A percentile compares a stretch with the other conserved stretches of the same genome.
Evolutionary conservation across 2,113 vertebrate genomes (phyloP).

Genomic region (Struthidea cinerea): DNA sequence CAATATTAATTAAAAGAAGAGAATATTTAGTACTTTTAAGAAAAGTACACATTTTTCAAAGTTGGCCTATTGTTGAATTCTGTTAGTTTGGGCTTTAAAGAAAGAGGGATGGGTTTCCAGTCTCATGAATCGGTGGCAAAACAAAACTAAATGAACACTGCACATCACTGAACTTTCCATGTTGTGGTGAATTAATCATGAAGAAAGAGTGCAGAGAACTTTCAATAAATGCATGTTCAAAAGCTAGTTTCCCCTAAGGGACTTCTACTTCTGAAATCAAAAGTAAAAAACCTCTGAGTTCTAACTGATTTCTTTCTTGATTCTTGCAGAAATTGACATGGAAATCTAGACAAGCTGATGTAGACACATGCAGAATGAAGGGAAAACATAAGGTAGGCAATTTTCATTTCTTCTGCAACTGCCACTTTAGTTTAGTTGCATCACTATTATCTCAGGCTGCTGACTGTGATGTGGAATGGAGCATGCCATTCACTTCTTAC

Average conservation of each 20-base stretch:
- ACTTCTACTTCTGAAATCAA: slow-evolving; percentile 69
- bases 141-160: slow-evolving; percentile 46
- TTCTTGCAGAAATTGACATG: slow-evolving; percentile 93
- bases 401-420: slow-evolving; percentile 68
- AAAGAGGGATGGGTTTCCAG: neutral
- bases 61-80: neutral
- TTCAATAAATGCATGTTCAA: slow-evolving; percentile 63
- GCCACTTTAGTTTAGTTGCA: slow-evolving; percentile 68
- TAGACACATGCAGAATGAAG: slow-evolving; percentile 99
- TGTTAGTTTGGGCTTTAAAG: neutral
- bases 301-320: slow-evolving; percentile 73
- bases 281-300: slow-evolving; percentile 56
- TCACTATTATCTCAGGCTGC: slow-evolving; percentile 49
- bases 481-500: slow-evolving; percentile 32
- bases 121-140: slow-evolving; percentile 31
- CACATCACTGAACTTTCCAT: slow-evolving; percentile 16
- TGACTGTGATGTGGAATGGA: slow-evolving; percentile 54
- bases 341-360: slow-evolving; percentile 96
- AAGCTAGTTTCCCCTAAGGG: slow-evolving; percentile 34
- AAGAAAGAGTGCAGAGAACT: slow-evolving; percentile 58
- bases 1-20: neutral
- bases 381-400: slow-evolving; percentile 95
- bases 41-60: neutral
- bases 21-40: neutral
- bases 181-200: slow-evolving; percentile 59